Evolutionary conservation across 2,797 vertebrate genomes (phyloP), one percentile per base, ranked within the genome.

Genomic region (Sebastes oblongus): DNA sequence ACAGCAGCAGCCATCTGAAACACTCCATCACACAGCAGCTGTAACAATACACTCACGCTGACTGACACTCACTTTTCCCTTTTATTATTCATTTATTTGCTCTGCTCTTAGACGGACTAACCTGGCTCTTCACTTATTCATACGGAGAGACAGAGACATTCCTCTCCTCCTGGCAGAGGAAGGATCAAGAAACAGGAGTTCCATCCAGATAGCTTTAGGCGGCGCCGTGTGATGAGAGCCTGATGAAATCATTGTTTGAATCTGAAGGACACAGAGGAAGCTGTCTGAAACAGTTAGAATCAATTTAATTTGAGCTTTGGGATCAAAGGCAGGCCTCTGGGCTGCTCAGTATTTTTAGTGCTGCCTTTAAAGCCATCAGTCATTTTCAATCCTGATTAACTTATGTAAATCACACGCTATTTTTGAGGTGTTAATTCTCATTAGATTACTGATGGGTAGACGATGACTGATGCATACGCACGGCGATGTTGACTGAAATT

Each of bases 161-260:
- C 86, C 75, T 70, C 70, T 75, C 74, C 81, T 86, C 73, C 67
- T 82, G 73, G 82, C 72, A 66, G 65, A 79, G 72, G 72, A 85
- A 82, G 82, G 82, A 88, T 91, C 82, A 85, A 87, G 87, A 88
- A 90, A 88, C 81, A 81, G 73, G 80, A 67, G 83, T 81, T 91
- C 86, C 80, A 86, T 88, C 82, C 86, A 77, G 72, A 93, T 88
- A 77, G 90, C 92, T 94, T 74, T 81, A 88, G 91, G 90, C 88
- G 74, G 77, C 85, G 74, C 81, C 8, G 30, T 84, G 85, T 85
- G 89, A 92, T 89, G 89, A 90, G 90, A 90, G 88, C 85, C 85
- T 87, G 89, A 91, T 91, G 91, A 91, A 93, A 92, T 91, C 92
- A 89, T 91, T 85, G 90, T 91, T 90, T 92, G 86, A 92, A 91